phyloP scores from a whole-genome alignment of 2,797 vertebrate species.

The Cuculus canorus region DNA sequence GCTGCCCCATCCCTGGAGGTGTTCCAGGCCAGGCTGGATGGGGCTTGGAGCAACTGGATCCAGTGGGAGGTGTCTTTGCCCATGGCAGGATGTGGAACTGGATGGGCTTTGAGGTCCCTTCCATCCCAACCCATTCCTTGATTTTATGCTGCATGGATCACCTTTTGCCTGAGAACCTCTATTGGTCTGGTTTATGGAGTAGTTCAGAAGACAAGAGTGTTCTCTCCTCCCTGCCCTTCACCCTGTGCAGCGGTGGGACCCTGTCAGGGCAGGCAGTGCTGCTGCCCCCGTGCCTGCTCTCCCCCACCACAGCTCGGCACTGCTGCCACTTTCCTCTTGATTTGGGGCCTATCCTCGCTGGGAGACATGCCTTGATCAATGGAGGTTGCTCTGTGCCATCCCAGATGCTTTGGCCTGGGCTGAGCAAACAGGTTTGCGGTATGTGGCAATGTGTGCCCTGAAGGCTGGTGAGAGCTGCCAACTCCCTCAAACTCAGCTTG shows the following conservation, averaged over 20 bases:
- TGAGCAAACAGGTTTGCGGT: conserved; percentile 23
- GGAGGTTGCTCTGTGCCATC: background rate
- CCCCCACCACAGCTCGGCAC: background rate
- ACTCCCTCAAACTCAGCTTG: background rate
- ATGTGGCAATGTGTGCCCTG: background rate
- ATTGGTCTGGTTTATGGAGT: accelerated
- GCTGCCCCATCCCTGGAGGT: too few relatives aligned
- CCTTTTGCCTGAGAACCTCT: background rate
- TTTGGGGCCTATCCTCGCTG: background rate
- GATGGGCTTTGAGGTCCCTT: too few relatives aligned
- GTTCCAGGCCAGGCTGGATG: too few relatives aligned
- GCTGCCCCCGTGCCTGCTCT: background rate
- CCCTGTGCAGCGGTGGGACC: accelerated
- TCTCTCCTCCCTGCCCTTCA: background rate
- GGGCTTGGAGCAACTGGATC: too few relatives aligned
- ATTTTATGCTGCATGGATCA: too few relatives aligned
- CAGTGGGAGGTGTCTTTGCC: too few relatives aligned
- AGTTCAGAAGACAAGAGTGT: background rate
- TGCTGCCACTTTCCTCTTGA: background rate
- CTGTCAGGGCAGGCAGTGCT: background rate
- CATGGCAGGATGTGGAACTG: too few relatives aligned
- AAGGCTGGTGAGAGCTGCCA: background rate
- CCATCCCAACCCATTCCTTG: too few relatives aligned
- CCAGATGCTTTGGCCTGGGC: background rate
- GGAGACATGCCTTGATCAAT: background rate